These are phyloP conservation scores for Cephus rjabovi DNA, from an alignment of 2,888 invertebrate species.

Conservation along the genomic window DNA sequence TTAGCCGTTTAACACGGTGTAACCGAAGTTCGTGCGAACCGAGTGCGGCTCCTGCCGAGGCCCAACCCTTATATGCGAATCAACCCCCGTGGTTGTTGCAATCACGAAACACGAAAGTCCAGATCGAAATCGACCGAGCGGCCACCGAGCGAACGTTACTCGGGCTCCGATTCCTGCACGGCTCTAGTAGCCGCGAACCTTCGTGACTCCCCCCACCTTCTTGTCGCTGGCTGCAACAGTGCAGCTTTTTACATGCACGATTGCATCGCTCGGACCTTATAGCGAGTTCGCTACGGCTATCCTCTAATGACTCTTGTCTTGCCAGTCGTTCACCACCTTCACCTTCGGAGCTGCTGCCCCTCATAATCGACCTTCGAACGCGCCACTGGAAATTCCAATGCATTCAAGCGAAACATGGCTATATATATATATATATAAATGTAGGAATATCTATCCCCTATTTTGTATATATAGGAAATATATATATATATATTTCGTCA, in stretches of 20 bases:
- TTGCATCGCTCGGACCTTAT: slow-evolving; percentile 33
- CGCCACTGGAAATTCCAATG: background rate
- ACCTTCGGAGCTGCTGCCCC: background rate
- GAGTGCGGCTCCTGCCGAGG: slow-evolving; percentile 29
- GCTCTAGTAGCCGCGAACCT: slow-evolving; percentile 28
- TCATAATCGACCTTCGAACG: background rate
- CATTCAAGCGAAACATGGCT: background rate
- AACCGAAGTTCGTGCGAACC: slow-evolving; percentile 42
- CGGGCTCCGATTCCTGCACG: background rate
- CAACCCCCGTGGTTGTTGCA: slow-evolving; percentile 26
- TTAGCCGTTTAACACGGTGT: slow-evolving; percentile 39
- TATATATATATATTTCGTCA: background rate
- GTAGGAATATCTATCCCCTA: no score
- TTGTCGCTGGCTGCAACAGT: slow-evolving; percentile 35
- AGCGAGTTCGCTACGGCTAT: background rate
- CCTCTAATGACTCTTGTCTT: background rate
- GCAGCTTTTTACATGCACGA: slow-evolving; percentile 50
- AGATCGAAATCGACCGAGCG: slow-evolving; percentile 42
- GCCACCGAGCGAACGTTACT: slow-evolving; percentile 2
- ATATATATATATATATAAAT: background rate
- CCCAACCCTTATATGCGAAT: background rate
- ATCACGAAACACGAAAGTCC: slow-evolving; percentile 45
- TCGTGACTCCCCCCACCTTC: slow-evolving; percentile 26
- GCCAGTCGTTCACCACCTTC: background rate
- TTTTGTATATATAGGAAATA: no score